Evolutionary conservation across 1,140 invertebrate genomes (phyloP).

Genomic region (Physella acuta): DNA sequence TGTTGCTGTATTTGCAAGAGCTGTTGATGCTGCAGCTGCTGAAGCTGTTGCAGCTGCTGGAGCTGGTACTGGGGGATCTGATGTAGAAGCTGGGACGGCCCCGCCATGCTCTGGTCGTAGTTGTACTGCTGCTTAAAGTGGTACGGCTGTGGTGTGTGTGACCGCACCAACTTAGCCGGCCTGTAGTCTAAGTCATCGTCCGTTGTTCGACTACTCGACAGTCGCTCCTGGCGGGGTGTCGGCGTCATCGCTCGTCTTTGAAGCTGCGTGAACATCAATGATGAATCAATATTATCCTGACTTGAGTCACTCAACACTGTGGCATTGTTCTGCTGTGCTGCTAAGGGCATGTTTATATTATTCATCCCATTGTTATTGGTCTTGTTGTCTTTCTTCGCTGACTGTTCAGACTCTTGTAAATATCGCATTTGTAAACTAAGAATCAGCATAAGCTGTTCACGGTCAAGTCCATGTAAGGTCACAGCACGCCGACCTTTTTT

Average conservation of each 20-base stretch:
- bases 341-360: slow-evolving; percentile 2
- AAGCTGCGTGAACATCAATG: background rate
- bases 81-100: background rate
- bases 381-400: slow-evolving; percentile 26
- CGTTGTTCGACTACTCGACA: slow-evolving; percentile 5
- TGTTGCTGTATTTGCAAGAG: background rate
- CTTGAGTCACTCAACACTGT: background rate
- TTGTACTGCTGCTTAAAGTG: slow-evolving; percentile 11
- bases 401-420: slow-evolving; percentile 41
- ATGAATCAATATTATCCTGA: background rate
- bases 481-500: slow-evolving; percentile 41
- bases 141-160: slow-evolving; percentile 46
- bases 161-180: slow-evolving; percentile 37
- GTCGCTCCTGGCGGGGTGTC: slow-evolving; percentile 26
- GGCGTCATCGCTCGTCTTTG: slow-evolving; percentile 27
- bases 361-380: slow-evolving; percentile 11
- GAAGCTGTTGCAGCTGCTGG: background rate
- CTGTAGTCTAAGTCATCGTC: slow-evolving; percentile 20
- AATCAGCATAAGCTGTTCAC: slow-evolving; percentile 48
- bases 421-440: slow-evolving; percentile 51
- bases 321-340: background rate
- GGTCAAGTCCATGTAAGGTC: slow-evolving; percentile 48
- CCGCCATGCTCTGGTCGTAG: background rate
- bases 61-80: background rate
- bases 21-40: slow-evolving; percentile 11